Conservation (phyloP, 2,888 invertebrate species). For the Tenthredo scrophulariae region DNA sequence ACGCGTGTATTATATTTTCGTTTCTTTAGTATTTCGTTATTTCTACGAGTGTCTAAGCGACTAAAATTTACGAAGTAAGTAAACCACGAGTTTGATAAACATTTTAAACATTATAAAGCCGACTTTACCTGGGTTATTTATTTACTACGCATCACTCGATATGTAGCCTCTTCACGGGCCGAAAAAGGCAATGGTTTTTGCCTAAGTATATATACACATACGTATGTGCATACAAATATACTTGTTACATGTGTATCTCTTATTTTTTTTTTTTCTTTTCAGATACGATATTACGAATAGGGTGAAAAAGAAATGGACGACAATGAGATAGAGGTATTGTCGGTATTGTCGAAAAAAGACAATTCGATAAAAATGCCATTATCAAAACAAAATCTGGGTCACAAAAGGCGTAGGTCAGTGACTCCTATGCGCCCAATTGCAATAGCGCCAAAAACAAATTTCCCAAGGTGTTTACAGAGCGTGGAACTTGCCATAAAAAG, state of each 20-base stretch:
- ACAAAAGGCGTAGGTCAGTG: constrained; percentile 49
- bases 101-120: not conserved
- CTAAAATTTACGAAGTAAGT: constrained; percentile 35
- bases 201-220: not conserved
- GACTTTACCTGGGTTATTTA: not conserved
- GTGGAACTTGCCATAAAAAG: constrained; percentile 39
- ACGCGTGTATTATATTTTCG: constrained; percentile 50
- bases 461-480: constrained; percentile 31
- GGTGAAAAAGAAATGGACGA: constrained; percentile 16
- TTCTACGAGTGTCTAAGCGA: not conserved
- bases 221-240: not conserved
- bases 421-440: constrained; percentile 51
- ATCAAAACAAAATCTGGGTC: constrained; percentile 33
- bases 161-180: constrained; percentile 55
- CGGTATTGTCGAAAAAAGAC: constrained; percentile 5
- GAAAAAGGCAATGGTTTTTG: constrained; percentile 40
- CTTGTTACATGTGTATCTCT: not conserved
- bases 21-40: constrained; percentile 46
- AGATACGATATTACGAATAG: not conserved
- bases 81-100: not conserved
- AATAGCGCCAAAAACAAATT: constrained; percentile 56
- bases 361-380: not conserved
- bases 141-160: not conserved
- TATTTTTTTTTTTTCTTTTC: constrained; percentile 2
- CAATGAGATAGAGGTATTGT: constrained; percentile 32